phyloP scores from a whole-genome alignment of 2,888 invertebrate genomes.

The Ormyrus thymus region DNA sequence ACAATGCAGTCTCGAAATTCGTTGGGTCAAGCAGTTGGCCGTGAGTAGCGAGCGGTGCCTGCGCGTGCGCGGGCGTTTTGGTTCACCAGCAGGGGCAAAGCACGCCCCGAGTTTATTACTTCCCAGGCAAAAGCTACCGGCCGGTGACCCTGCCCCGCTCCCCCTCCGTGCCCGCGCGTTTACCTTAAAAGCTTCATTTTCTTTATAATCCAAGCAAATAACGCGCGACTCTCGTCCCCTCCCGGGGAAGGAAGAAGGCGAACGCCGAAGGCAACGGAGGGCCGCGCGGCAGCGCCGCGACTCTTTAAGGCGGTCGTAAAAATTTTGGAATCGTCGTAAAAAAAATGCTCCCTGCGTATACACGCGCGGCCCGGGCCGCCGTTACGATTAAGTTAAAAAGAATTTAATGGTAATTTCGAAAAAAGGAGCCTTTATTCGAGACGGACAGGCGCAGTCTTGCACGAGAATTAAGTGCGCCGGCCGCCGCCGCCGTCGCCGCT shows the following conservation, averaged over 20 bases:
- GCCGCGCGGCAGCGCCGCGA: neutral
- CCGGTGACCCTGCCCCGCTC: conserved; percentile 18
- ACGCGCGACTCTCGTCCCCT: neutral
- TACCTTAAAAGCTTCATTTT: conserved; percentile 47
- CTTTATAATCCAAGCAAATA: conserved; percentile 24
- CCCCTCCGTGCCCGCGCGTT: neutral
- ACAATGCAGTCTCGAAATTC: too few relatives aligned
- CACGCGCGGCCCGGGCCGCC: neutral
- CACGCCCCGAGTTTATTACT: conserved; percentile 2
- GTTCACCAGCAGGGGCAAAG: conserved; percentile 21
- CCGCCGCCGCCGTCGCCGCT: too few relatives aligned
- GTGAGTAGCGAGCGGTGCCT: too few relatives aligned
- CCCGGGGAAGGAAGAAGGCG: neutral
- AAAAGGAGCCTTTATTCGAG: neutral
- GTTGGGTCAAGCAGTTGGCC: too few relatives aligned
- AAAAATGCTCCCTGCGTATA: neutral
- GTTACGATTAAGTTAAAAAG: conserved; percentile 26
- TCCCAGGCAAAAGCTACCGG: conserved; percentile 26
- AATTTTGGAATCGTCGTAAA: neutral
- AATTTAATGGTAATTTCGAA: conserved; percentile 26
- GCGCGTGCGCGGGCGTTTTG: conserved; percentile 7
- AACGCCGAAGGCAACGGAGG: neutral
- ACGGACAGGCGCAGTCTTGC: neutral
- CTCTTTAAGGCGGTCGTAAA: conserved; percentile 26
- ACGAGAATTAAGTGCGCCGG: conserved; percentile 21